Percentiles rank a stretch among this genome's conserved stretches.
Evolutionary conservation across 37 sponge, comb jelly and placozoan genomes (phyloP).

Genomic region (Geodia barretti): DNA sequence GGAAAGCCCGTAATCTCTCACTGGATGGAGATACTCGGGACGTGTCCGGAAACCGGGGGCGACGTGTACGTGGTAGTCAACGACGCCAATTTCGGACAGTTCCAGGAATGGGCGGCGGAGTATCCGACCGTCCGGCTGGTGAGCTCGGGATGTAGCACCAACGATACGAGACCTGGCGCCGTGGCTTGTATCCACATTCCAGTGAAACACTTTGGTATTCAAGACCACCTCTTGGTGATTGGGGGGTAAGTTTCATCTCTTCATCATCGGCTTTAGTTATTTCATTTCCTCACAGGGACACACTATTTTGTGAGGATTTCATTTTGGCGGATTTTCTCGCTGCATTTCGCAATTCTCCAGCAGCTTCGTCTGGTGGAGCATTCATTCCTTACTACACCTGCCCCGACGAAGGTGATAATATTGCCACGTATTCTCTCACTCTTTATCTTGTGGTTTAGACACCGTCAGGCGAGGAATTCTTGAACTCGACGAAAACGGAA

Average conservation of each 20-base stretch:
- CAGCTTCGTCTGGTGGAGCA: conserved; percentile 10
- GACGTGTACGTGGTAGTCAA: conserved; percentile 67
- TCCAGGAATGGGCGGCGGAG: conserved; percentile 54
- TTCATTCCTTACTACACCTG: conserved; percentile 51
- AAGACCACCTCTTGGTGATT: conserved; percentile 63
- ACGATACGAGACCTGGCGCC: conserved; percentile 75
- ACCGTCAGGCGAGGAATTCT: conserved; percentile 56
- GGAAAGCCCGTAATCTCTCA: conserved; percentile 62
- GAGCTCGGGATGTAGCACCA: conserved; percentile 45
- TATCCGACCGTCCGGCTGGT: conserved; percentile 53
- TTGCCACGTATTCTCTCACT: neutral
- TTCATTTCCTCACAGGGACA: conserved; percentile 50
- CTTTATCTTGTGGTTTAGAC: conserved; percentile 15
- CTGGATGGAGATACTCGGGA: conserved; percentile 54
- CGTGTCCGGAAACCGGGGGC: conserved; percentile 6
- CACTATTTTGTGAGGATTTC: conserved; percentile 78
- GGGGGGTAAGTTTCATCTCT: conserved; percentile 59
- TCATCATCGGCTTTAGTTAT: neutral
- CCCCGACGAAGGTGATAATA: conserved; percentile 60
- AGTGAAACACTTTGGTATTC: conserved; percentile 30
- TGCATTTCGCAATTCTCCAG: neutral
- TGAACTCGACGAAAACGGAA: conserved; percentile 48
- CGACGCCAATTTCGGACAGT: conserved; percentile 34
- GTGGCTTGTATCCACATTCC: conserved; percentile 56
- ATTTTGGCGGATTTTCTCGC: conserved; percentile 10